phyloP scores from a whole-genome alignment of 2,113 vertebrate species.

The Miniopterus natalensis region DNA sequence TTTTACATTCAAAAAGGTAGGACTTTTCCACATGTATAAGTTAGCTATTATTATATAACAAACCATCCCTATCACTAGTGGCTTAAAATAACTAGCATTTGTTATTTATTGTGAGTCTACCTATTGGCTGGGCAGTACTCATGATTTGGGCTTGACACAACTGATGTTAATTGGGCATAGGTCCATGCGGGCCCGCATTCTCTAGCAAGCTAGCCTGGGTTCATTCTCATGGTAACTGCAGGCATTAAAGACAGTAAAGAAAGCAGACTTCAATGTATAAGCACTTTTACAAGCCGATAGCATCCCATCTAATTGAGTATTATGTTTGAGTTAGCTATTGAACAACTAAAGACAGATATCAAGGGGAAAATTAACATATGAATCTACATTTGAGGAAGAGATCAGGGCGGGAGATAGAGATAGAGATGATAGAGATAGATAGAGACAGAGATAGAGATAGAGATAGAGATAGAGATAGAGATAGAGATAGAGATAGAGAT shows the following conservation, averaged over 20 bases:
- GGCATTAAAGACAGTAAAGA: background rate
- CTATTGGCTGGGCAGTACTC: background rate
- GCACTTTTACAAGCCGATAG: background rate
- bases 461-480: too few relatives aligned
- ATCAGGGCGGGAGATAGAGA: background rate
- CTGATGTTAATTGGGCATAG: background rate
- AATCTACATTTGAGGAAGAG: background rate
- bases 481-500: background rate
- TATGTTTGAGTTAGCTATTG: background rate
- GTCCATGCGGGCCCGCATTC: background rate
- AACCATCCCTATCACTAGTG: too few relatives aligned
- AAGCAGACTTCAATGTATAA: background rate
- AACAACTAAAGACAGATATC: background rate
- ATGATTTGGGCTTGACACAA: background rate
- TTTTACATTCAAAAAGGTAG: background rate
- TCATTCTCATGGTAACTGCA: background rate
- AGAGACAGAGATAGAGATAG: too few relatives aligned
- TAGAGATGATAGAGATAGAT: too few relatives aligned
- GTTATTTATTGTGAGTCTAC: background rate
- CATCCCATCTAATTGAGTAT: background rate
- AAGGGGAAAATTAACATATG: background rate
- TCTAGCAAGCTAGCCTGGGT: background rate
- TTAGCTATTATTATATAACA: background rate
- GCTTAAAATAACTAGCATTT: slow-evolving; percentile 9
- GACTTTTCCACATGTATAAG: background rate